Evolutionary conservation across 92 coral and sea anemone species (phyloP), one percentile per base, ranked within the genome.

Genomic region (Actinostola sp.): DNA sequence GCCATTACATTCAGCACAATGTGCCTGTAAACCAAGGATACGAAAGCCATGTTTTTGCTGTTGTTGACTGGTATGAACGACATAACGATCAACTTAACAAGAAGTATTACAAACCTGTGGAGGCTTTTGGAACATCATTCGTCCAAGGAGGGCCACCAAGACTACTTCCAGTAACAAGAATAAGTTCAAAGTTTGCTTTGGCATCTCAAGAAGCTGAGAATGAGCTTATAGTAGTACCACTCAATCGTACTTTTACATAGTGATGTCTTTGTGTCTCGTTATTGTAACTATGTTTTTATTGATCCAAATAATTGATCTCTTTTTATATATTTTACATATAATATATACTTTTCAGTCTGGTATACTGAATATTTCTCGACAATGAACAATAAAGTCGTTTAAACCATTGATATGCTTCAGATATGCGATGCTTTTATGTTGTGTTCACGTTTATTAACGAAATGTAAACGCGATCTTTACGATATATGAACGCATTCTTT

Each of bases 61-160:
- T 62, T 14, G 67, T 62, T 24, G 54, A 58, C 53, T 81, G 86
- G 86, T 72, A 72, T 43, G 38, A 62, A 31, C 28, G 32, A 28
- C 35, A 66, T 24, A 9, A 53, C 26, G 70, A 63, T 42, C 30
- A 56, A 68, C 15, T 1, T 11, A n/a, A 43, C 20, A 45, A 26
- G 11, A 43, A 14, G 3, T 21, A 16, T 20, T 38, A 17, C 33
- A 43, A 43, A 16, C 52, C 49, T n/a, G 52, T 63, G 10, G 49
- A 38, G 15, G 54, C 70, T 15, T 63, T 20, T 45, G 28, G 27
- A 43, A 10, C 32, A 8, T 9, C 66, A 2, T 34, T 26, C 42
- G 35, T 72, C 25, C 58, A 29, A 56, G 48, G 41, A 1, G 78
- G 78, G 10, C 67, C 67, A 0, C 25, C 39, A 50, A 35, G 41